Percentiles rank a stretch among this genome's conserved stretches.
These are phyloP conservation scores for Mormoops blainvillei DNA, from an alignment of 2,113 vertebrate species.

Conservation along the genomic window DNA sequence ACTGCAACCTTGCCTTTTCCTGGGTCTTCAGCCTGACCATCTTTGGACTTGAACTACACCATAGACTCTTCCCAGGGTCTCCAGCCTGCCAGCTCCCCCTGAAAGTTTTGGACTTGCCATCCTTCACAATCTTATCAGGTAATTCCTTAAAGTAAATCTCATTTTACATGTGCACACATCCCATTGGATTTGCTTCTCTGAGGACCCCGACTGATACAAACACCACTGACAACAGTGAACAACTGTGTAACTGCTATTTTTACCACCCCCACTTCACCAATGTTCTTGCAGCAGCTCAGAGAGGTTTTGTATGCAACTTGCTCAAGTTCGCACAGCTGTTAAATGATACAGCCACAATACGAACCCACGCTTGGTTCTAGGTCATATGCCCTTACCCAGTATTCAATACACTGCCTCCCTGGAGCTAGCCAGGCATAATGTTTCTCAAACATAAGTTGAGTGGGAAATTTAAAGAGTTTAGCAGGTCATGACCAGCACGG, in stretches of 20 bases:
- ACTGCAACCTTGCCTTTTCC: not conserved
- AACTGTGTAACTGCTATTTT: not conserved
- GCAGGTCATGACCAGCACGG: not conserved
- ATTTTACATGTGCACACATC: too few species aligned
- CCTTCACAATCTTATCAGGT: too few species aligned
- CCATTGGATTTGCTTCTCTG: not conserved
- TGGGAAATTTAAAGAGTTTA: not conserved
- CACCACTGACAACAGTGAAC: not conserved
- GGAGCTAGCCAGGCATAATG: not conserved
- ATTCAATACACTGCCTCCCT: not conserved
- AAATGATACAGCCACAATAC: not conserved
- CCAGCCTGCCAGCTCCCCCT: too few species aligned
- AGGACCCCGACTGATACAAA: not conserved
- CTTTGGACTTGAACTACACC: not conserved
- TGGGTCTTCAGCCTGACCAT: not conserved
- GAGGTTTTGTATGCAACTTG: not conserved
- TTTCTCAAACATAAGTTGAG: not conserved
- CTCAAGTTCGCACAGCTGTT: not conserved
- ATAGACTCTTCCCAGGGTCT: too few species aligned
- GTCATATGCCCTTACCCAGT: not conserved
- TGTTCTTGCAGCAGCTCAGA: not conserved
- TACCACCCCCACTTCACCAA: not conserved
- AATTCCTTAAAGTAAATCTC: too few species aligned
- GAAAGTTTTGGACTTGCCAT: too few species aligned
- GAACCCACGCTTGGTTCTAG: not conserved